Evolutionary conservation across 2,113 vertebrate genomes (phyloP), one percentile per base, ranked within the genome.

Genomic region (Pelodiscus sinensis): DNA sequence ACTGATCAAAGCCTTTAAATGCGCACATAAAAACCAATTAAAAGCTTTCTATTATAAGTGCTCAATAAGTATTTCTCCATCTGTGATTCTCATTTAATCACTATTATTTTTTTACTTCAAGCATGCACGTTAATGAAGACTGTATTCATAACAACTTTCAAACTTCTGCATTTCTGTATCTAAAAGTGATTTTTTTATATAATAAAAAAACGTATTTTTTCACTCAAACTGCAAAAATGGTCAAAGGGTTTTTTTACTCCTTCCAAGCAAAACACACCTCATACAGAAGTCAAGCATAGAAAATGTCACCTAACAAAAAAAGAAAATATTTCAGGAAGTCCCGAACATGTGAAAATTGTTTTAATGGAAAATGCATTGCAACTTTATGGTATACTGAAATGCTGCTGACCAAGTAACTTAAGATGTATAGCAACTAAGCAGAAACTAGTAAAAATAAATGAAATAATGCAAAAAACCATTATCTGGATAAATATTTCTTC

Each of bases 101-200:
- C 35, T 81, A 15, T 24, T 55, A 58, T 15, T 82, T 89, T 89
- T 88, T 85, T 44, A 92, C 19, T 58, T 55, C 9, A 24, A 2
- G 55, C 4, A 73, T 4, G 38, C 0, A 55, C 0, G 0, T 9
- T 82, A 29, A 57, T n/a, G 79, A 75, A 8, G 19, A 82, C 8
- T 11, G 87, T 3, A 75, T 14, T 15, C 75, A 57, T 21, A 93
- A 0, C 50, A 68, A 21, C 13, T 94, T 89, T 84, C 75, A 91
- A 35, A 44, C 38, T 75, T 25, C 38, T 50, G 22, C 22, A 75
- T 75, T 75, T 50, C 50, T 75, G 38, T 16, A 56, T 3, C 31
- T 29, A 54, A 87, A 78, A 55, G 83, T 19, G 60, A 8, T 29
- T 21, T 4, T 62, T 35, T 77, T 12, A 38, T 54, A 77, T 3